Base-by-base conservation (phyloP, 2,113 vertebrate species). In the Gadus macrocephalus region DNA sequence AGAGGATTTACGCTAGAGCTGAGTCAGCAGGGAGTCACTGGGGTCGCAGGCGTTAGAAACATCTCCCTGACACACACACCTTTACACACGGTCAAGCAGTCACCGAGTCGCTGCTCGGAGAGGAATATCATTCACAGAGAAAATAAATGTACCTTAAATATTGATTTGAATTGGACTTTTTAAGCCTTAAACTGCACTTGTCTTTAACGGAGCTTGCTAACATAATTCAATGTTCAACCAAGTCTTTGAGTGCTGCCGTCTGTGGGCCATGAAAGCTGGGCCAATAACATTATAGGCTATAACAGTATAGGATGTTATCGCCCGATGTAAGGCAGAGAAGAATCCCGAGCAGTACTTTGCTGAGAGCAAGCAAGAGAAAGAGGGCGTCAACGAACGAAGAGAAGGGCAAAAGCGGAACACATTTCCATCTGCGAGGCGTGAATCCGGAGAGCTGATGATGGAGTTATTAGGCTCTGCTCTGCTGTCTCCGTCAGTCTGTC, bases 401-500 rank as follows among this genome's bases (percentile, higher is more conserved):
- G 55, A 62, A 84, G 71, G 71, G 77, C 53, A 71, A 75, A 12
- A 74, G 62, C 17, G 68, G 70, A 77, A 70, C 82, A 76, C 82
- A 81, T 83, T 81, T 84, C 80, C 82, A 85, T 82, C 77, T 66
- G 28, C 75, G 77, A 38, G 19, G 42, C 81, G 80, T 77, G 12
- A 82, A 79, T 81, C 81, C 8, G 71, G 71, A 9, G 8, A 49
- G 42, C 71, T 20, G 64, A 80, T 78, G 82, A 90, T 87, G 79
- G 80, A 86, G 76, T 86, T 86, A 87, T 89, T 89, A 88, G 25
- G 79, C 80, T 73, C 84, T 69, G 12, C 42, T 49, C 42, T 14
- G 42, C 42, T 82, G 78, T 74, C 82, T 81, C 83, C 81, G 83
- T 86, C 88, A 83, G 86, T 86, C 88, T 60, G 53, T 88, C 87